Base-by-base conservation (phyloP, 2,888 invertebrate species). In the Caenorhabditis auriculariae region DNA sequence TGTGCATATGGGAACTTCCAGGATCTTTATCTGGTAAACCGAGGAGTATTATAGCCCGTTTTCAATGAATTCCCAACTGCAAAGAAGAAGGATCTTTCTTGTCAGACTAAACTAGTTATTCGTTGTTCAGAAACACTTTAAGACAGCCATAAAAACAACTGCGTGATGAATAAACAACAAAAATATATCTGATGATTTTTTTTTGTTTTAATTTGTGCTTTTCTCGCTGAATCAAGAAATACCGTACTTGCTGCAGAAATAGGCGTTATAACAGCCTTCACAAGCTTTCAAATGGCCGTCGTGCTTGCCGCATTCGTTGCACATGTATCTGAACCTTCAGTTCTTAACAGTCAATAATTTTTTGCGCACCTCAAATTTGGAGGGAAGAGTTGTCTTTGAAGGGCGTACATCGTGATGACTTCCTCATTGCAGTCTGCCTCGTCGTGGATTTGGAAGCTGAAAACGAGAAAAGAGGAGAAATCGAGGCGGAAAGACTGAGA, bases 231-330 rank as follows among this genome's bases (percentile, higher is more conserved):
- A 26, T 41, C 5, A 4, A 19, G 2, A 29, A 17, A n/a, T 5
- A 1, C 39, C 66, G 54, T 70, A 84, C 83, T 82, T 82, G 70
- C 84, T 82, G 74, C 85, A 85, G 77, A 85, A 85, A 60, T 83
- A 83, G 3, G 82, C 84, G 66, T 82, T 81, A 69, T 80, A 83
- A 74, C 85, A 85, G 38, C 82, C 82, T 26, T 82, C 81, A 72
- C 85, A 85, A 45, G 77, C 78, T 43, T 68, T 66, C 51, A 74
- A 54, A 35, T 58, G 54, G 27, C 48, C 47, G 42, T 65, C 42
- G 15, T 27, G 49, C 26, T 23, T 81, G 71, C 75, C 85, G 83
- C 52, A 76, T 58, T 49, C 69, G 37, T 54, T 66, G 53, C 69
- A 76, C 7, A 53, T 32, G 46, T 73, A 70, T 38, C 59, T 58